Percentiles rank a stretch among this genome's conserved stretches.
Evolutionary conservation across 2,797 vertebrate species (phyloP).

Genomic region (Tolypeutes matacus): DNA sequence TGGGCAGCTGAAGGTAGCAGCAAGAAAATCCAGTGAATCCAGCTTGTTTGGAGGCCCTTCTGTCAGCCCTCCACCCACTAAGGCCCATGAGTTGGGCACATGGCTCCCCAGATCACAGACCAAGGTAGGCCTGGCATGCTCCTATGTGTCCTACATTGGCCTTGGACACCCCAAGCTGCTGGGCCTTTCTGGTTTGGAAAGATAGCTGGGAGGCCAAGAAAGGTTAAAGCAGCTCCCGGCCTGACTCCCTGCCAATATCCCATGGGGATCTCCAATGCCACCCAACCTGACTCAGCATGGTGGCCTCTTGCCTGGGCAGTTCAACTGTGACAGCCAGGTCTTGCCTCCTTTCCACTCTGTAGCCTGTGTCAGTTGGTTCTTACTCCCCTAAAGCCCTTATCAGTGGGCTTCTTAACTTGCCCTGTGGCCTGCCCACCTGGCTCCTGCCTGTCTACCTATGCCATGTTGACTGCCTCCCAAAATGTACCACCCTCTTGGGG

Average conservation of each 20-base stretch:
- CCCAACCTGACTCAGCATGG: not conserved
- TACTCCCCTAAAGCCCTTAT: not conserved
- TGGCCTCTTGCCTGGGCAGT: not conserved
- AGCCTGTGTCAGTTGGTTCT: not conserved
- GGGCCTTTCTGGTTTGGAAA: not conserved
- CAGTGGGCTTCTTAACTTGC: not conserved
- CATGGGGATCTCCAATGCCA: not conserved
- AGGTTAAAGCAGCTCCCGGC: not conserved
- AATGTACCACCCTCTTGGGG: not conserved
- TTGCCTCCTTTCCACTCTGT: not conserved
- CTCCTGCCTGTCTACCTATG: too few species aligned
- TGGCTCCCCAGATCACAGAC: not conserved
- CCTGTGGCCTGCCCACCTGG: too few species aligned
- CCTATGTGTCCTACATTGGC: too few species aligned
- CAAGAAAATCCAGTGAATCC: slow-evolving; percentile 78
- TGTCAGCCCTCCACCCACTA: slow-evolving; percentile 66
- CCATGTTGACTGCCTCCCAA: not conserved
- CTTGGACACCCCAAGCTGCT: not conserved
- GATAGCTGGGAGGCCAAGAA: not conserved
- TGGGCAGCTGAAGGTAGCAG: slow-evolving; percentile 75
- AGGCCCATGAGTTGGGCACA: not conserved
- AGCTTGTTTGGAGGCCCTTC: slow-evolving; percentile 43
- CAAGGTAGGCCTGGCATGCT: not conserved
- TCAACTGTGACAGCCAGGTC: not conserved
- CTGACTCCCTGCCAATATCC: not conserved